These are phyloP conservation scores for Spodoptera litura DNA, from an alignment of 1,140 invertebrate species.

Conservation along the genomic window DNA sequence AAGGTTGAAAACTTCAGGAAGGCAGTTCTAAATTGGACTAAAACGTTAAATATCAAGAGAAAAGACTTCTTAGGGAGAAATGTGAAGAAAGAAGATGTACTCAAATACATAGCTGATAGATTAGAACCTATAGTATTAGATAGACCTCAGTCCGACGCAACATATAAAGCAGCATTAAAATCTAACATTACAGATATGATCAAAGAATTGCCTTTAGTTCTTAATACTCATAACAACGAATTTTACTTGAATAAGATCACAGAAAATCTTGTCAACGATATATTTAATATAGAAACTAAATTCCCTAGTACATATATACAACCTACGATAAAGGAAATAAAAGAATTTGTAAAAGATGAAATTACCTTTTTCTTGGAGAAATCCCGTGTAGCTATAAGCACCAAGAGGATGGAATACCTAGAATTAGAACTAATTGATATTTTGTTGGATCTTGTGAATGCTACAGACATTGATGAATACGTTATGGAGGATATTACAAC, in stretches of 20 bases:
- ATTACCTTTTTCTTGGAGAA: slow-evolving; percentile 27
- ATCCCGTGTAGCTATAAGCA: slow-evolving; percentile 2
- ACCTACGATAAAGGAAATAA: slow-evolving; percentile 34
- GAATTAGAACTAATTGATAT: slow-evolving; percentile 32
- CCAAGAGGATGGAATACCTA: slow-evolving; percentile 20
- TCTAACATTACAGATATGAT: slow-evolving; percentile 28
- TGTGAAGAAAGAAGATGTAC: slow-evolving; percentile 33
- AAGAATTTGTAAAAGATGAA: slow-evolving; percentile 42
- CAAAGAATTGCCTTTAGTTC: slow-evolving; percentile 37
- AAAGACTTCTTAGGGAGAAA: slow-evolving; percentile 33
- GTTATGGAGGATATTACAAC: slow-evolving; percentile 16
- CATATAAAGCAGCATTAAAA: slow-evolving; percentile 41
- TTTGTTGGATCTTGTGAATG: slow-evolving; percentile 21
- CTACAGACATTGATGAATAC: not conserved
- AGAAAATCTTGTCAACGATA: slow-evolving; percentile 25
- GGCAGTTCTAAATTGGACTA: slow-evolving; percentile 30
- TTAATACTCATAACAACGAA: slow-evolving; percentile 9
- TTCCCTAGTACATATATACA: slow-evolving; percentile 21
- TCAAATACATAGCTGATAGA: slow-evolving; percentile 21
- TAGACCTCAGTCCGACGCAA: slow-evolving; percentile 13
- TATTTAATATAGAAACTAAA: slow-evolving; percentile 21
- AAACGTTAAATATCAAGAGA: slow-evolving; percentile 35
- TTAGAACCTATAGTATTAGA: slow-evolving; percentile 44
- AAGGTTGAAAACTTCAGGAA: slow-evolving; percentile 24
- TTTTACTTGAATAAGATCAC: slow-evolving; percentile 31